Percentiles rank a stretch among this genome's conserved stretches.
Evolutionary conservation across 2,113 vertebrate species (phyloP).

Genomic region (Brienomyrus brachyistius): DNA sequence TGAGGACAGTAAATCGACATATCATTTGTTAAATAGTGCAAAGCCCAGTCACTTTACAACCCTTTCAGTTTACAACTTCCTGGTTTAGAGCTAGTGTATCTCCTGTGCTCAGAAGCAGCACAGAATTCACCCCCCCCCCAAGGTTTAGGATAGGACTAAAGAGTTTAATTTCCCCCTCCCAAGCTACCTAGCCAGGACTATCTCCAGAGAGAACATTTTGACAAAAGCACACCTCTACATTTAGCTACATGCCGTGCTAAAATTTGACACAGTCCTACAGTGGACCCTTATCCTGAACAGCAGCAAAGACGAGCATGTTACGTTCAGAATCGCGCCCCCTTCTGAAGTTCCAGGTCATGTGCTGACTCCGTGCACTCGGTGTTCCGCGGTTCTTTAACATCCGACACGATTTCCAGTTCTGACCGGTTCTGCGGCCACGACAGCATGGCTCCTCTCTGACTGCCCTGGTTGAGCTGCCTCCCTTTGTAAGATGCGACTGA

Average conservation of each 20-base stretch:
- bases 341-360: neutral
- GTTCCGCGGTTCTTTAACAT: neutral
- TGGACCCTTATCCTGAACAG: neutral
- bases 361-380: neutral
- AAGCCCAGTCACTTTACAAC: conserved; percentile 32
- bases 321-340: neutral
- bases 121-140: neutral
- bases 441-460: neutral
- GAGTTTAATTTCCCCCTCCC: neutral
- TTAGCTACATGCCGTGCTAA: conserved; percentile 58
- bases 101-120: conserved; percentile 27
- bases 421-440: neutral
- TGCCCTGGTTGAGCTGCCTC: neutral
- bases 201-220: conserved; percentile 66
- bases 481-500: neutral
- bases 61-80: conserved; percentile 44
- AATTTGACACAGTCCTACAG: conserved; percentile 40
- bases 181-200: conserved; percentile 41
- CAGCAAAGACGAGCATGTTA: conserved; percentile 34
- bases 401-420: neutral
- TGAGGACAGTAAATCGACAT: neutral
- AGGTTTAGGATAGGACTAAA: neutral
- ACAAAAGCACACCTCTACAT: conserved; percentile 71
- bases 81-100: conserved; percentile 42
- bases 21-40: neutral